Percentiles rank a stretch among this genome's conserved stretches.
Evolutionary conservation across 1,140 invertebrate species (phyloP).

Genomic region (Drosophila varians): DNA sequence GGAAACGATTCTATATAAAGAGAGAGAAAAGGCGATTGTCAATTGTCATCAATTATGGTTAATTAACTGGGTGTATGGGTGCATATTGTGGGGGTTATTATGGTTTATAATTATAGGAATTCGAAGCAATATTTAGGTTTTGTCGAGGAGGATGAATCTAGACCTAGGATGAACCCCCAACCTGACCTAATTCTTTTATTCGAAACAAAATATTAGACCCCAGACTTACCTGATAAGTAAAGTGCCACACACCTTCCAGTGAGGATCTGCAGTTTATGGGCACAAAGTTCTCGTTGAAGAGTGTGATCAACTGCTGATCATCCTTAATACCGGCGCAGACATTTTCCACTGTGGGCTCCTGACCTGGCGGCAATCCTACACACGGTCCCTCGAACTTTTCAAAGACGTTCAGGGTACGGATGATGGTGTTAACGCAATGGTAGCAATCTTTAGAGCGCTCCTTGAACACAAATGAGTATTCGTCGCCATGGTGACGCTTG

Average conservation of each 20-base stretch:
- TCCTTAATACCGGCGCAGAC: conserved; percentile 90
- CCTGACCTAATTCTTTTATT: too few relatives aligned
- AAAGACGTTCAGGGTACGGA: conserved; percentile 94
- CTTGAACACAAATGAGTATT: conserved; percentile 93
- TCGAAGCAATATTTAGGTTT: too few relatives aligned
- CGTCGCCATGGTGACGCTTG: conserved; percentile 89
- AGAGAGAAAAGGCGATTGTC: neutral
- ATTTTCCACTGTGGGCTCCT: conserved; percentile 89
- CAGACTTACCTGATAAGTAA: conserved; percentile 91
- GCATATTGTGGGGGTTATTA: neutral
- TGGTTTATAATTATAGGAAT: neutral
- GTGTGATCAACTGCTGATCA: conserved; percentile 92
- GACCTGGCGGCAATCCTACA: conserved; percentile 86
- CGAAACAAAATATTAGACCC: neutral
- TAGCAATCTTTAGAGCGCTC: conserved; percentile 88
- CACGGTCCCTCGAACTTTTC: conserved; percentile 94
- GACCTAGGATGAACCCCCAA: too few relatives aligned
- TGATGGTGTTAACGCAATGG: conserved; percentile 92
- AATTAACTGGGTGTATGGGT: neutral
- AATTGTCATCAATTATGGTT: conserved; percentile 13
- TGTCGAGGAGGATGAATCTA: too few relatives aligned
- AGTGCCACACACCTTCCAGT: conserved; percentile 97
- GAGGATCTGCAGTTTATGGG: conserved; percentile 96
- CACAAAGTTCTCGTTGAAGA: conserved; percentile 95
- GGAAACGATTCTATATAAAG: conserved; percentile 88